Evolutionary conservation across 1,140 invertebrate genomes (phyloP), one percentile per base, ranked within the genome.

Genomic region (Drosophila prosaltans): DNA sequence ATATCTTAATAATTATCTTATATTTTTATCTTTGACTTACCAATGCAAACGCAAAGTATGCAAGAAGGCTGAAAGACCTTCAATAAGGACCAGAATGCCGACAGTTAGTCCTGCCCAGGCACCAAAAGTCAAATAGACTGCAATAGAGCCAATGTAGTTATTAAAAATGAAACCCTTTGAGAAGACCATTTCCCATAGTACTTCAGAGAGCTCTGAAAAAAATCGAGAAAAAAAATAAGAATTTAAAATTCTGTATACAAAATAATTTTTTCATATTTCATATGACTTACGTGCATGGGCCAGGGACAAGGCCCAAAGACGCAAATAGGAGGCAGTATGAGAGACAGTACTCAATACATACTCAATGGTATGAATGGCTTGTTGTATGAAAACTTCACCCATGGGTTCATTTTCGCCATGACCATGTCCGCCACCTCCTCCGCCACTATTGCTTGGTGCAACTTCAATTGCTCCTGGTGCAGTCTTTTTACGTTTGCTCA

Each of bases 21-120:
- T 1, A 10, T 51, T 51, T 8, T 10, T 3, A 1, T 6, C 21
- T 8, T 51, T 10, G 21, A 65, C 98, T 93, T 62, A 99, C 99
- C 99, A 99, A 93, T 99, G 99, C 70, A 99, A 94, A 94, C 98
- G 97, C 55, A 99, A 94, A 5, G 98, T 99, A 92, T 99, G 99
- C 66, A 99, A 94, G 94, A 99, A 99, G 61, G 99, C 98, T 24
- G 98, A 99, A 2, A 99, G 94, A 6, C 98, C 99, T 94, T 99
- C 98, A 97, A 99, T 99, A 28, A 99, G 93, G 66, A 99, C 96
- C 1, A 99, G 94, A 91, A 99, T 98, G 81, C 95, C 96, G 0
- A 99, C 93, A 1, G 98, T 99, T 95, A 70, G 99, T 93, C 91
- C 72, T 4, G 97, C 95, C 97, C 98, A 99, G 64, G 94, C 94